A percentile compares a stretch with the other conserved stretches of the same genome.
phyloP scores from a whole-genome alignment of 2,888 invertebrate species.

The Phyllotreta striolata region DNA sequence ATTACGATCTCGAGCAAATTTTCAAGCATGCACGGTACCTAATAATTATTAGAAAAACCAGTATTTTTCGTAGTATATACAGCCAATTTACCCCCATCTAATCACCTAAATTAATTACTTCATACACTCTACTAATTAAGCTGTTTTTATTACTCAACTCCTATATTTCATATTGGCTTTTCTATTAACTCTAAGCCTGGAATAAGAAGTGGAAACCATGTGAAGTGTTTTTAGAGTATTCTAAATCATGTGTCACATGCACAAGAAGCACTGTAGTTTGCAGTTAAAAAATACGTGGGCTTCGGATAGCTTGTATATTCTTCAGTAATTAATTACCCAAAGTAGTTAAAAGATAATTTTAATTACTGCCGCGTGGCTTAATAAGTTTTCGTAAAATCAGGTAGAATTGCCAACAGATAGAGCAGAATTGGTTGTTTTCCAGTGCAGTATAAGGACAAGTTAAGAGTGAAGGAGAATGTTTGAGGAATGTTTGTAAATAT shows the following conservation, averaged over 20 bases:
- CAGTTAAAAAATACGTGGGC: slow-evolving; percentile 20
- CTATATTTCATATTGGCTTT: neutral
- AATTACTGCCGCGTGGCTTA: neutral
- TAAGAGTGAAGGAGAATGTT: no score
- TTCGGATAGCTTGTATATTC: slow-evolving; percentile 17
- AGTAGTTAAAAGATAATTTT: neutral
- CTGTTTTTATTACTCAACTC: no score
- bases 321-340: neutral
- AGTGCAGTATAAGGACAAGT: no score
- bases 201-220: slow-evolving; percentile 1
- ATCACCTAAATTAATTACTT: no score
- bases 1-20: no score
- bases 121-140: no score
- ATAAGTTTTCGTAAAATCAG: slow-evolving; percentile 8
- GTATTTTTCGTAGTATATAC: no score
- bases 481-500: no score
- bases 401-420: slow-evolving; percentile 11
- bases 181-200: slow-evolving; percentile 1
- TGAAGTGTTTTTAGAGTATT: neutral
- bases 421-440: neutral
- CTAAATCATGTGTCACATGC: slow-evolving; percentile 32
- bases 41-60: no score
- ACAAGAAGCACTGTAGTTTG: slow-evolving; percentile 27
- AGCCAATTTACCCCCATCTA: no score
- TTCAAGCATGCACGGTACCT: no score